Conservation (phyloP, 2,113 vertebrate species). For the Acanthisitta chloris region DNA sequence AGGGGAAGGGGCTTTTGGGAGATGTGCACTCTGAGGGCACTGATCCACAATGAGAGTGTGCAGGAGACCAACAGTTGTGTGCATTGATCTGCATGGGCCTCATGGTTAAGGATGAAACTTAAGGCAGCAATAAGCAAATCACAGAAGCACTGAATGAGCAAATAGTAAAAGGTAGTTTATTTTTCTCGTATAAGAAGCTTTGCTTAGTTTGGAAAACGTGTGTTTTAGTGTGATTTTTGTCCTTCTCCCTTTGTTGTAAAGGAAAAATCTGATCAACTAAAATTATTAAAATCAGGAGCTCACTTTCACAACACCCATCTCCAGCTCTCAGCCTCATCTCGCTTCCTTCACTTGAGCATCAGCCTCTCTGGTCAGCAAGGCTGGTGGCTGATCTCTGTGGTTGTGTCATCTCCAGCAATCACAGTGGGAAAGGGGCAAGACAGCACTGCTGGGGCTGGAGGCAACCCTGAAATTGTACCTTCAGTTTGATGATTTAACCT, state of each 20-base stretch:
- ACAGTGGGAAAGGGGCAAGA: neutral
- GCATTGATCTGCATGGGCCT: neutral
- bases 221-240: neutral
- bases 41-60: rapidly evolving
- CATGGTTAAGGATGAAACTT: neutral
- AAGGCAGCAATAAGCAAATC: neutral
- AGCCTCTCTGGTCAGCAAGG: rapidly evolving
- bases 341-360: neutral
- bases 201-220: neutral
- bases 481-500: neutral
- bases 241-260: neutral
- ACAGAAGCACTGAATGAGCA: neutral
- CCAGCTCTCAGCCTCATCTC: neutral
- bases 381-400: rapidly evolving
- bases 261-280: neutral
- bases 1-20: neutral
- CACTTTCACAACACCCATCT: neutral
- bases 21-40: neutral
- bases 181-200: neutral
- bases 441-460: rapidly evolving
- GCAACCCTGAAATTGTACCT: neutral
- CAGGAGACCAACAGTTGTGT: neutral
- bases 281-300: neutral
- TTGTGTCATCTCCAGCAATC: neutral
- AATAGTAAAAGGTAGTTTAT: neutral